Evolutionary conservation across 1,140 invertebrate genomes (phyloP).

Genomic region (Sitobion miscanthi): DNA sequence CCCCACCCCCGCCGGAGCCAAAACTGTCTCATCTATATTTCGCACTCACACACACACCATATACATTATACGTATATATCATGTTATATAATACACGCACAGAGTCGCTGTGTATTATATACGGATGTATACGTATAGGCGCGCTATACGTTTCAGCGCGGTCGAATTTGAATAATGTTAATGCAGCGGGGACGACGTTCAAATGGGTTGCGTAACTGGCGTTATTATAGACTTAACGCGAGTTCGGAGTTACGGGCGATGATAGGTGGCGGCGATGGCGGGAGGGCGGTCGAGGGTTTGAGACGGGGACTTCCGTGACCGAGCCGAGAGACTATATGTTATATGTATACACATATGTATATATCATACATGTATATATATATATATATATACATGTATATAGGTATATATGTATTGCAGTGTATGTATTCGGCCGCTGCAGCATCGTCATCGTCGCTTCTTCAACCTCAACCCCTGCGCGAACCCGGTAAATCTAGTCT

Average conservation of each 20-base stretch:
- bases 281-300: neutral
- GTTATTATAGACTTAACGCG: constrained; percentile 28
- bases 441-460: neutral
- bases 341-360: neutral
- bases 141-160: neutral
- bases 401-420: neutral
- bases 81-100: neutral
- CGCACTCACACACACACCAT: neutral
- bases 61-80: neutral
- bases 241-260: neutral
- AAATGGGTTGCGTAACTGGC: constrained; percentile 32
- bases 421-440: neutral
- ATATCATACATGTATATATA: neutral
- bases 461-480: neutral
- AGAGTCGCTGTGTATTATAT: too few relatives aligned
- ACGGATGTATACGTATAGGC: neutral
- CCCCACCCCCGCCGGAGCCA: too few relatives aligned
- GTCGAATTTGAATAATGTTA: constrained; percentile 44
- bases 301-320: neutral
- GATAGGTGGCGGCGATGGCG: neutral
- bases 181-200: neutral
- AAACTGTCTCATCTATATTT: neutral
- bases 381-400: neutral
- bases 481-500: neutral
- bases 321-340: neutral